Evolutionary conservation across 2,888 invertebrate genomes (phyloP), one percentile per base, ranked within the genome.

Genomic region (Drosophila nigritarsus): DNA sequence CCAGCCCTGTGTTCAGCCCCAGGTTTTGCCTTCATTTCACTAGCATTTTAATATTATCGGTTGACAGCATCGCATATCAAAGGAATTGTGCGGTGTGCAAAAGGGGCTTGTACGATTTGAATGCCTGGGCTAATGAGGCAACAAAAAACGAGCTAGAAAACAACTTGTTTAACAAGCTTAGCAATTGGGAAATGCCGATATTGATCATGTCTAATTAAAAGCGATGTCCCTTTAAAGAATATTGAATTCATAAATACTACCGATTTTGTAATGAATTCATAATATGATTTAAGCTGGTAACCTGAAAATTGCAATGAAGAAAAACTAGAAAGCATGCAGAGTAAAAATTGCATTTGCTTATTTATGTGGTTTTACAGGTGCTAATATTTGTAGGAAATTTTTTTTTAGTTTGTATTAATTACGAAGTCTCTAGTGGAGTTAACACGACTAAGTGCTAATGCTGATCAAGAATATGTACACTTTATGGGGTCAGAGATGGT

Each of bases 41-140:
- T 45, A 20, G 53, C 54, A 11, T 73, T 64, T 74, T n/a, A 34
- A 45, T 66, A 70, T 71, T 75, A 63, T 68, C 60, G 65, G 30
- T 51, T 20, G 65, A 65, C 66, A 71, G 65, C 69, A 78, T 80
- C 53, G 67, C 70, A 83, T 84, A 70, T 83, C 84, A 83, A 83
- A 83, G 81, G 29, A 62, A 56, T 24, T 70, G 56, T 20, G 58
- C 48, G n/a, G 32, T 42, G 29, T 59, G n/a, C 29, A 20, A 38
- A 38, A 54, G 64, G 55, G 60, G 18, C 8, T 55, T 58, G 42
- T 36, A 58, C 38, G 73, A 78, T 79, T 71, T 79, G 70, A 78
- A 75, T 78, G 53, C 27, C 38, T 15, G 5, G 40, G 68, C 73
- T 78, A 78, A 78, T 78, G 78, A 78, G 75, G 75, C 75, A 58